Conservation (phyloP, 1,140 invertebrate species). For the Diabrotica virgifera region DNA sequence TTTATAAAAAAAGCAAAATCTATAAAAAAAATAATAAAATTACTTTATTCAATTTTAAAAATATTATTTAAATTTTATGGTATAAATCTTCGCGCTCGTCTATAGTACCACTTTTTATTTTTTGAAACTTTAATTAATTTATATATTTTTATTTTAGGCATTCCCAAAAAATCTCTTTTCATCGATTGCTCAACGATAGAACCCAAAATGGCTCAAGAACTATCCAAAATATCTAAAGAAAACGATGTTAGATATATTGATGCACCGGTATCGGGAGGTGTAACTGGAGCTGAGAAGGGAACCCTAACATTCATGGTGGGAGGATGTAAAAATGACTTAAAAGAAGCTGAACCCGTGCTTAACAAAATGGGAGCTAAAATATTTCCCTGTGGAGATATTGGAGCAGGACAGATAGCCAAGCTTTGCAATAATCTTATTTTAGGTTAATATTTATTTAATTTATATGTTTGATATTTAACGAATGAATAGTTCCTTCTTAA, state of each 20-base stretch:
- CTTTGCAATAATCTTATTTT: conserved; percentile 97
- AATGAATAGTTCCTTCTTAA: too few species aligned
- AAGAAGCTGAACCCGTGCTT: conserved; percentile 69
- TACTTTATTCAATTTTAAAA: too few species aligned
- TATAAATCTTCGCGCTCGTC: too few species aligned
- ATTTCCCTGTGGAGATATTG: conserved; percentile 86
- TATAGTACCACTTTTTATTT: too few species aligned
- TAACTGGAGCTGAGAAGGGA: conserved; percentile 85
- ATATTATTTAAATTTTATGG: too few species aligned
- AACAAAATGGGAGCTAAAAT: conserved; percentile 87
- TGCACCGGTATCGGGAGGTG: conserved; percentile 94
- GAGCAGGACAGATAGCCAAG: conserved; percentile 93
- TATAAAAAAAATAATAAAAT: too few species aligned
- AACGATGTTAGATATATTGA: conserved; percentile 82
- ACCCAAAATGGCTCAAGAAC: conserved; percentile 75
- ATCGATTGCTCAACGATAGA: conserved; percentile 97
- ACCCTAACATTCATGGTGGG: conserved; percentile 98
- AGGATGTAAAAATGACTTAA: conserved; percentile 66
- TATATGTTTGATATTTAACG: too few species aligned
- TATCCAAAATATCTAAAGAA: conserved; percentile 62
- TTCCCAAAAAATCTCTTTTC: conserved; percentile 66
- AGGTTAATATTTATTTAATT: conserved; percentile 52
- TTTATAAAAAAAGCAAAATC: too few species aligned
- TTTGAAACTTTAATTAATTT: too few species aligned
- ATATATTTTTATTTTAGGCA: neutral